Percentiles rank a stretch among this genome's conserved stretches.
Evolutionary conservation across 2,113 vertebrate species (phyloP).

Genomic region (Rhodinocichla rosea): DNA sequence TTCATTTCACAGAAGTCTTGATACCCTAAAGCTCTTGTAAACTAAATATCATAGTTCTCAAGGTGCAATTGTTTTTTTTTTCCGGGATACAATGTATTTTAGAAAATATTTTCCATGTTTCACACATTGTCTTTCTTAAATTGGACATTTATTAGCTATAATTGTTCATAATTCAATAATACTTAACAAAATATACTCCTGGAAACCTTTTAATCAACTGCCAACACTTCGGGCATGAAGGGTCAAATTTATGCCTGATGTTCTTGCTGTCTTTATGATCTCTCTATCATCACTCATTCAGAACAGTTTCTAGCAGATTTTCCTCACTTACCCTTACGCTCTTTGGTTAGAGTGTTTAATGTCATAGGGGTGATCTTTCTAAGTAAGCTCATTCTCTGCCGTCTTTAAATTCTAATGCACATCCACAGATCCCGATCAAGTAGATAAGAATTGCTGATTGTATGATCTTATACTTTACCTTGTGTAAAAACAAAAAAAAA

Average conservation of each 20-base stretch:
- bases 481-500: not conserved
- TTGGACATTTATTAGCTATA: not conserved
- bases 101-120: not conserved
- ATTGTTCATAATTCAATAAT: not conserved
- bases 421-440: not conserved
- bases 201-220: not conserved
- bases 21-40: not conserved
- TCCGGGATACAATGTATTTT: not conserved
- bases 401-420: slow-evolving; percentile 31
- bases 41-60: not conserved
- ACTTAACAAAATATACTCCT: not conserved
- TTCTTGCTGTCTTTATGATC: not conserved
- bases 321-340: not conserved
- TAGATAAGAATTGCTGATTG: not conserved
- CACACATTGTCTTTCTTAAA: not conserved
- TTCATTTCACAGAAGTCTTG: not conserved
- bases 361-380: not conserved
- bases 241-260: not conserved
- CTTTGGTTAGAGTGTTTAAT: slow-evolving; percentile 4
- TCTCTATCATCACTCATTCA: not conserved
- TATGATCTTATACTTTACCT: not conserved
- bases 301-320: not conserved
- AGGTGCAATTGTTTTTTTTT: not conserved
- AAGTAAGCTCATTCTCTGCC: not conserved
- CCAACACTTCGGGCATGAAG: not conserved